These are phyloP conservation scores for Lepetodrilus schrolli DNA, from an alignment of 2,888 invertebrate genomes.

Conservation along the genomic window DNA sequence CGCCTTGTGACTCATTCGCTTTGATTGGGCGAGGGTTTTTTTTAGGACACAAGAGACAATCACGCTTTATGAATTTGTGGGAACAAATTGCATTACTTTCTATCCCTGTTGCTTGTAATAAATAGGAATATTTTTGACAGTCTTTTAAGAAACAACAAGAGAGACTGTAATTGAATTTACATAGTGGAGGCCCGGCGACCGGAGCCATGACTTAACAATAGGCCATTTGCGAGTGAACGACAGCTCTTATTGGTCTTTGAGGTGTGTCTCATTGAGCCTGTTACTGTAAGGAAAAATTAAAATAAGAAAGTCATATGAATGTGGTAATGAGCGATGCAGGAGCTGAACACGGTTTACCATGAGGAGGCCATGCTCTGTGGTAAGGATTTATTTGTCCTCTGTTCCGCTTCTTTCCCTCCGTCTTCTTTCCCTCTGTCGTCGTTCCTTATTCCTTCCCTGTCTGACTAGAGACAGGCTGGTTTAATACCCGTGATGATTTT, in stretches of 20 bases:
- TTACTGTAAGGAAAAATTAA: slow-evolving; percentile 54
- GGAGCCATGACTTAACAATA: slow-evolving; percentile 50
- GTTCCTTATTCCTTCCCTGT: slow-evolving; percentile 12
- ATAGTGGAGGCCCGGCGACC: slow-evolving; percentile 51
- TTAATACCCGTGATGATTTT: slow-evolving; percentile 25
- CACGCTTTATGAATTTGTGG: slow-evolving; percentile 40
- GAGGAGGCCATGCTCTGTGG: slow-evolving; percentile 19
- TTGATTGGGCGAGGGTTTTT: slow-evolving; percentile 33
- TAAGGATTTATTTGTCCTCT: slow-evolving; percentile 19
- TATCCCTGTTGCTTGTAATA: slow-evolving; percentile 42
- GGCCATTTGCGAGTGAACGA: slow-evolving; percentile 54
- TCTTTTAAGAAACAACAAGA: slow-evolving; percentile 54
- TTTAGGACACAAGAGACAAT: slow-evolving; percentile 46
- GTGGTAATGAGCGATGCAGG: slow-evolving; percentile 53
- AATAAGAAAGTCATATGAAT: slow-evolving; percentile 60
- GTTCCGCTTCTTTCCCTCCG: slow-evolving; percentile 25
- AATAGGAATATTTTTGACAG: slow-evolving; percentile 52
- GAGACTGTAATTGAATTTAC: slow-evolving; percentile 53
- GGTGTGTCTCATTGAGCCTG: slow-evolving; percentile 56
- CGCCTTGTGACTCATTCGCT: slow-evolving; percentile 34
- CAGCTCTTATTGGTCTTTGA: slow-evolving; percentile 62
- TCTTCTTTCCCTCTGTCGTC: slow-evolving; percentile 16
- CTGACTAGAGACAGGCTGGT: slow-evolving; percentile 15
- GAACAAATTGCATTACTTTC: slow-evolving; percentile 43
- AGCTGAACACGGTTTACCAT: slow-evolving; percentile 5